These are phyloP conservation scores for Lycocorax pyrrhopterus DNA, from an alignment of 2,113 vertebrate species.

Conservation along the genomic window DNA sequence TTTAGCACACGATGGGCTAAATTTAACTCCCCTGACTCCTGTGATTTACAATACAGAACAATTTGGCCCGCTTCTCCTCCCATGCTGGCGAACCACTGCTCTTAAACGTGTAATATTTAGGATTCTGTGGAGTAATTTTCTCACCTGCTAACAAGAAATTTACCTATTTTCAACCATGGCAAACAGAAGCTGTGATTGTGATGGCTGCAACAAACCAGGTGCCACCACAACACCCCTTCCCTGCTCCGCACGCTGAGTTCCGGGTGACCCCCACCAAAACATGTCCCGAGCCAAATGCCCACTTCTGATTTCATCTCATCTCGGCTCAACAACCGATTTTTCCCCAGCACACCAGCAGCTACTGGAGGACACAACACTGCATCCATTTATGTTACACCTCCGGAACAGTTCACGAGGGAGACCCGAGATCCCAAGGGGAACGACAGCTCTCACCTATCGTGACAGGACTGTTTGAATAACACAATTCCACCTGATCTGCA, in stretches of 20 bases:
- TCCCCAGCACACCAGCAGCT: neutral
- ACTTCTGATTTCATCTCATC: neutral
- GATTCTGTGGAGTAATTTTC: neutral
- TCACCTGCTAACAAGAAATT: neutral
- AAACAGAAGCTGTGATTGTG: neutral
- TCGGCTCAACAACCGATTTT: neutral
- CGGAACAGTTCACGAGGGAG: neutral
- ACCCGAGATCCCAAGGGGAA: neutral
- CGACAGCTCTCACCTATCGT: neutral
- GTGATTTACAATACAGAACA: conserved; percentile 13
- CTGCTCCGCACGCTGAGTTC: neutral
- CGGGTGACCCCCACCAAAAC: neutral
- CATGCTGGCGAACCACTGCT: neutral
- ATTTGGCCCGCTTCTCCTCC: conserved; percentile 19
- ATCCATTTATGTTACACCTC: neutral
- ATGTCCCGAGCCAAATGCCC: fast-evolving
- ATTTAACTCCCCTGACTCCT: conserved; percentile 17
- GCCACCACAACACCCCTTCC: neutral
- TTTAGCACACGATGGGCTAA: neutral
- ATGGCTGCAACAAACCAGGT: neutral
- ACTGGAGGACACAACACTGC: neutral
- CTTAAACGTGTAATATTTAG: neutral
- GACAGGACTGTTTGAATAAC: fast-evolving
- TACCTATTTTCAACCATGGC: neutral
- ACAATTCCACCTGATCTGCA: neutral